Evolutionary conservation across 2,797 vertebrate species (phyloP).

Genomic region (Vireo griseus): DNA sequence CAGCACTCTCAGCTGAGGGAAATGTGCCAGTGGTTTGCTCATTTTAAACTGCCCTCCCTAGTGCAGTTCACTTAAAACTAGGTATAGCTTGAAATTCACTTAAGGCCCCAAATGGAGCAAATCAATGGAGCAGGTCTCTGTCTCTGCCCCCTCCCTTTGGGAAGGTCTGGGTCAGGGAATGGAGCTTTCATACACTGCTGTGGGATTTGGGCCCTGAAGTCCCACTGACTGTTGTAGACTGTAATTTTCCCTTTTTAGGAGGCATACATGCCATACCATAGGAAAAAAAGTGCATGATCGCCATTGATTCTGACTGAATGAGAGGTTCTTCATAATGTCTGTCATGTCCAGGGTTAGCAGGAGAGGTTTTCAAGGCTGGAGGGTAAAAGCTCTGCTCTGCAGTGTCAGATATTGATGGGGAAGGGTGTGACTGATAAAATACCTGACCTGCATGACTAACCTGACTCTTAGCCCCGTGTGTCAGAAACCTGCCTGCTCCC

Average conservation of each 20-base stretch:
- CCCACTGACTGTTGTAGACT: neutral
- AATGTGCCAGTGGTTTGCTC: neutral
- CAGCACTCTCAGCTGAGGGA: neutral
- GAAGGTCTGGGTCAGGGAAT: neutral
- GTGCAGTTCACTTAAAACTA: neutral
- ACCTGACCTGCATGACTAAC: neutral
- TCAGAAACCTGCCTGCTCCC: neutral
- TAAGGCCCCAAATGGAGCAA: neutral
- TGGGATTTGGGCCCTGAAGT: neutral
- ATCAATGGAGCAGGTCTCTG: neutral
- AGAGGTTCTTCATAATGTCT: neutral
- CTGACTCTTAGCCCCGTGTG: neutral
- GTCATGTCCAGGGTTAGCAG: neutral
- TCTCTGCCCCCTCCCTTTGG: neutral
- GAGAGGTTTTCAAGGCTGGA: neutral
- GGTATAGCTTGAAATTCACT: neutral
- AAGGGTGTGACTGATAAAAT: neutral
- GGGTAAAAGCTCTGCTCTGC: neutral
- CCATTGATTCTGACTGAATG: neutral
- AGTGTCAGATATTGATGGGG: neutral
- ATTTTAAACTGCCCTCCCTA: neutral
- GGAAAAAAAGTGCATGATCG: neutral
- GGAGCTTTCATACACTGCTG: neutral
- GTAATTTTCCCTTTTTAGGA: neutral
- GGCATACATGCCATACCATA: fast-evolving